Conservation (phyloP, 2,888 invertebrate genomes). For the Melieria picta region DNA sequence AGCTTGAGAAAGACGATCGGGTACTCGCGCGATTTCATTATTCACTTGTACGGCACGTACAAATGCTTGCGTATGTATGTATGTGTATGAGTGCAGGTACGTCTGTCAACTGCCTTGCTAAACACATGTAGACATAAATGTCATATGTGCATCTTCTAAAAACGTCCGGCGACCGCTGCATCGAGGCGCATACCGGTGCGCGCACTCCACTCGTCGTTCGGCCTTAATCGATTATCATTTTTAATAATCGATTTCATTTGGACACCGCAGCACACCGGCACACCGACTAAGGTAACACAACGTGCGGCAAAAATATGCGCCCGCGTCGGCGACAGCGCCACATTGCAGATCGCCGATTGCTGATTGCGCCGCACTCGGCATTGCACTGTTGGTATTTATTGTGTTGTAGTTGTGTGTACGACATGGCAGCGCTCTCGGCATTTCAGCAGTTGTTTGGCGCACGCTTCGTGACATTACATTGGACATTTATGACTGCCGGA, state of each 20-base stretch:
- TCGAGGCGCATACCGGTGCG: constrained; percentile 34
- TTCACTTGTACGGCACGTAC: constrained; percentile 7
- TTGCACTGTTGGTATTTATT: no score
- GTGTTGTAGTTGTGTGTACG: no score
- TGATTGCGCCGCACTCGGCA: no score
- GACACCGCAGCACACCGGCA: constrained; percentile 13
- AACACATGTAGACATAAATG: constrained; percentile 66
- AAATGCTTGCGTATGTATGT: background rate
- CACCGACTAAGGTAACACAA: no score
- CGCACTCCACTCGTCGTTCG: constrained; percentile 40
- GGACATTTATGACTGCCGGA: constrained; percentile 8
- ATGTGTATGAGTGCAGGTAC: constrained; percentile 33
- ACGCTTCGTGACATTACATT: no score
- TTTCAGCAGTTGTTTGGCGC: no score
- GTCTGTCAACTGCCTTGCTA: constrained; percentile 62
- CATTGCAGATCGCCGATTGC: no score
- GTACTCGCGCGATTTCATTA: constrained; percentile 6
- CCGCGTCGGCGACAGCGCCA: no score
- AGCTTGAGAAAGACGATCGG: background rate
- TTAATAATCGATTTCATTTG: constrained; percentile 64
- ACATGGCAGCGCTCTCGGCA: no score
- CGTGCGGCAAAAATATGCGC: no score
- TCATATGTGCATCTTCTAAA: constrained; percentile 43
- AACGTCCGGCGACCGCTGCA: constrained; percentile 22
- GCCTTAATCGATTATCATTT: constrained; percentile 66